phyloP scores from a whole-genome alignment of 2,888 invertebrate species.

The Drymonia ruficornis region DNA sequence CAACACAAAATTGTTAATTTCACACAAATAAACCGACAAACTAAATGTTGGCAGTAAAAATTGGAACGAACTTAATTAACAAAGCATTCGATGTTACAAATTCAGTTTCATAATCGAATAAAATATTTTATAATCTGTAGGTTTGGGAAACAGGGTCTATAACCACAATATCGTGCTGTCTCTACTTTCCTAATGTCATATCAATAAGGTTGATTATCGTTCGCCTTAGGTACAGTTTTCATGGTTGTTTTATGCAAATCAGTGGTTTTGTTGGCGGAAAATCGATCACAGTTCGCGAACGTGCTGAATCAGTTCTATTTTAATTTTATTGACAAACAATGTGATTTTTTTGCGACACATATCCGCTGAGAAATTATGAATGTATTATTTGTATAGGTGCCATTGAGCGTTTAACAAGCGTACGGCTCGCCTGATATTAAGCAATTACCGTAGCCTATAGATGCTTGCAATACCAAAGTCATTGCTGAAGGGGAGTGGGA shows the following conservation, averaged over 20 bases:
- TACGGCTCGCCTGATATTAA: too few species aligned
- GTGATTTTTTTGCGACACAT: constrained; percentile 3
- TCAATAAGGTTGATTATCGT: neutral
- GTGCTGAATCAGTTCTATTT: neutral
- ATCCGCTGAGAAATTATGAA: neutral
- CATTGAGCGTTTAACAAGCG: too few species aligned
- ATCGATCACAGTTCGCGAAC: constrained; percentile 5
- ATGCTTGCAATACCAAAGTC: too few species aligned
- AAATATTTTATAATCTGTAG: constrained; percentile 5
- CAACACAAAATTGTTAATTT: neutral
- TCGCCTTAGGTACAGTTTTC: neutral
- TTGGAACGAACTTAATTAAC: neutral
- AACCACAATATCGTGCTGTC: neutral
- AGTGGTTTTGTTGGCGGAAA: constrained; percentile 3
- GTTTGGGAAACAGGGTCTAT: neutral
- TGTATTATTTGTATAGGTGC: neutral
- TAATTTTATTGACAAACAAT: constrained; percentile 7
- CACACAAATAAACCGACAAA: neutral
- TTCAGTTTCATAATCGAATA: constrained; percentile 2
- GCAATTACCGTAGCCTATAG: too few species aligned
- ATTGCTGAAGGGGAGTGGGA: too few species aligned
- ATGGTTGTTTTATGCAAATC: constrained; percentile 1
- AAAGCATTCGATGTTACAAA: neutral
- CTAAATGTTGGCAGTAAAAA: neutral
- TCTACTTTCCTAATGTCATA: neutral